Conservation (phyloP, 2,888 invertebrate species). For the Heliconius charithonia region DNA sequence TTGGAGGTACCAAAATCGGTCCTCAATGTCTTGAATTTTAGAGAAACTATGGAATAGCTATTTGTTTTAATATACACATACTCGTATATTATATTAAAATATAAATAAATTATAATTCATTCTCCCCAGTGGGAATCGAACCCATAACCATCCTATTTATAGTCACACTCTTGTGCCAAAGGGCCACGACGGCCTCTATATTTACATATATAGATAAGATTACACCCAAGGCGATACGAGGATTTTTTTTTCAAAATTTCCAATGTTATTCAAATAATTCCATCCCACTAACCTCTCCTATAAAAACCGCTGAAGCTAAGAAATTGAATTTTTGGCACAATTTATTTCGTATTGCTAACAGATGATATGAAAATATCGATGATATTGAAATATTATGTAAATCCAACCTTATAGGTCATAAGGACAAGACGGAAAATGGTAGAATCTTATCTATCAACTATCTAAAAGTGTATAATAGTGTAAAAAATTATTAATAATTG, state of each 20-base stretch:
- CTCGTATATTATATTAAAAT: too few species aligned
- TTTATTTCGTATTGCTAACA: slow-evolving; percentile 47
- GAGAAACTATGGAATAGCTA: too few species aligned
- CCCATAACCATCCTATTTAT: neutral
- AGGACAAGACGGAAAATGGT: neutral
- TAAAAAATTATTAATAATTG: neutral
- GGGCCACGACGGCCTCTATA: neutral
- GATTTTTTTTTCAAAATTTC: slow-evolving; percentile 6
- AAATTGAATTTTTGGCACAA: slow-evolving; percentile 46
- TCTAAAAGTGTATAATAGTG: neutral
- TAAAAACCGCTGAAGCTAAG: slow-evolving; percentile 43
- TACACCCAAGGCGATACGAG: neutral
- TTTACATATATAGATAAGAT: neutral
- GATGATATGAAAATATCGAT: slow-evolving; percentile 42
- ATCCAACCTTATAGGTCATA: slow-evolving; percentile 18
- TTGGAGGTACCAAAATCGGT: too few species aligned
- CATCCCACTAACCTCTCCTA: slow-evolving; percentile 39
- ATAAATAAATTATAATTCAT: too few species aligned
- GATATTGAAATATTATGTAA: slow-evolving; percentile 37
- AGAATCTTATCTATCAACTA: neutral
- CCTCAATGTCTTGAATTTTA: too few species aligned
- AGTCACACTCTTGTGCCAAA: too few species aligned
- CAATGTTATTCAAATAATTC: slow-evolving; percentile 31
- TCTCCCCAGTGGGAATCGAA: neutral
- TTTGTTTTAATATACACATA: too few species aligned